Percentiles rank a stretch among this genome's conserved stretches.
Evolutionary conservation across 2,888 invertebrate genomes (phyloP).

Genomic region (Notodonta dromedarius): DNA sequence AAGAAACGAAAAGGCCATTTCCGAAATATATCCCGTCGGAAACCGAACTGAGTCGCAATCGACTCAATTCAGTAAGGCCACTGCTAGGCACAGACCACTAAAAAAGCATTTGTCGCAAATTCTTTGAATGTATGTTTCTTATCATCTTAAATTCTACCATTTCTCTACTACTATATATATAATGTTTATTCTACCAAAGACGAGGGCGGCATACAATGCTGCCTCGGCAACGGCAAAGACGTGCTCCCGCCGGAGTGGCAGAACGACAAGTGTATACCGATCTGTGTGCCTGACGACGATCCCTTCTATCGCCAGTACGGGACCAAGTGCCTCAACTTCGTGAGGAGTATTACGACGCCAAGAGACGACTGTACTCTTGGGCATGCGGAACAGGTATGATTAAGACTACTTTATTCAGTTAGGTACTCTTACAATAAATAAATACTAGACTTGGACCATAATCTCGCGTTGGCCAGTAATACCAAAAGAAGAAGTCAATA

Average conservation of each 20-base stretch:
- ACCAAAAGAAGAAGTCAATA: not conserved
- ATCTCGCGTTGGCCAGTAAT: no score
- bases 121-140: not conserved
- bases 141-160: no score
- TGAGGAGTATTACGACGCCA: slow-evolving; percentile 83
- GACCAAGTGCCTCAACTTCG: slow-evolving; percentile 84
- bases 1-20: no score
- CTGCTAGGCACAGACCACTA: no score
- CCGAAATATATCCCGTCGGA: no score
- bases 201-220: slow-evolving; percentile 82
- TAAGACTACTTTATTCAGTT: no score
- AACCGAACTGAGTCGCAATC: no score
- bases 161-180: no score
- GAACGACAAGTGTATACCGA: slow-evolving; percentile 86
- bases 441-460: no score
- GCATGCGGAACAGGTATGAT: slow-evolving; percentile 82
- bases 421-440: no score
- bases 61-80: no score
- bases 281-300: slow-evolving; percentile 82
- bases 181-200: slow-evolving; percentile 43
- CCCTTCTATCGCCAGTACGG: slow-evolving; percentile 77
- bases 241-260: slow-evolving; percentile 69
- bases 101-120: no score
- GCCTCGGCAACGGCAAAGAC: slow-evolving; percentile 69
- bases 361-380: slow-evolving; percentile 83